phyloP scores from a whole-genome alignment of 2,113 vertebrate genomes.

The Grammomys surdaster region DNA sequence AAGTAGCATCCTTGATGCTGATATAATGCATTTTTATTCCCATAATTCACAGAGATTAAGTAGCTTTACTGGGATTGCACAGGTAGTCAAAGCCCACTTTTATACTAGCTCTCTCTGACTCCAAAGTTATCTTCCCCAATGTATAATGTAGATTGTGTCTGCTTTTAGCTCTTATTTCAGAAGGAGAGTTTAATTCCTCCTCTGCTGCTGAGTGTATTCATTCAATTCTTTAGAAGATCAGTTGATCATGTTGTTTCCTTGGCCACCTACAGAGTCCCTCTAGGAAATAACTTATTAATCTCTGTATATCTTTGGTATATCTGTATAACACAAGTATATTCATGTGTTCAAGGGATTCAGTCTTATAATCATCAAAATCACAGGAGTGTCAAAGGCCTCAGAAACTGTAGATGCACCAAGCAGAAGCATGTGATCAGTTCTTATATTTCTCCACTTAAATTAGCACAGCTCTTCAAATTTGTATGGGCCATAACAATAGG shows the following conservation, averaged over 20 bases:
- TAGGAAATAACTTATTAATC: not conserved
- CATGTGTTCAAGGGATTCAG: not conserved
- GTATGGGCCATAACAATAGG: not conserved
- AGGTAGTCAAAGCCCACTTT: not conserved
- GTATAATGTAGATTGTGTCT: not conserved
- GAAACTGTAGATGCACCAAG: not conserved
- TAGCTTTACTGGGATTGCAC: not conserved
- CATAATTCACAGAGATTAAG: not conserved
- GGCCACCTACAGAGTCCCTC: not conserved
- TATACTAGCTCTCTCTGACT: not conserved
- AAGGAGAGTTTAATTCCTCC: not conserved
- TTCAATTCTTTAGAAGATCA: not conserved
- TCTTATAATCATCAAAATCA: not conserved
- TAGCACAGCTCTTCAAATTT: not conserved
- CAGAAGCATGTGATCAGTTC: not conserved
- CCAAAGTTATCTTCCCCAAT: not conserved
- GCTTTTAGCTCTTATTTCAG: not conserved
- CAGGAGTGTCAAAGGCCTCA: not conserved
- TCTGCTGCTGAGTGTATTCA: not conserved
- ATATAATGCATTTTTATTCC: not conserved
- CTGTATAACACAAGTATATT: too few species aligned
- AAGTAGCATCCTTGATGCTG: not conserved
- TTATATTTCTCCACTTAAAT: not conserved
- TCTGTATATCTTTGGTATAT: not conserved
- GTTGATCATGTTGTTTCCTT: not conserved